A percentile compares a stretch with the other conserved stretches of the same genome.
Conservation (phyloP, 2,888 invertebrate species). For the Perizoma affinitatum region DNA sequence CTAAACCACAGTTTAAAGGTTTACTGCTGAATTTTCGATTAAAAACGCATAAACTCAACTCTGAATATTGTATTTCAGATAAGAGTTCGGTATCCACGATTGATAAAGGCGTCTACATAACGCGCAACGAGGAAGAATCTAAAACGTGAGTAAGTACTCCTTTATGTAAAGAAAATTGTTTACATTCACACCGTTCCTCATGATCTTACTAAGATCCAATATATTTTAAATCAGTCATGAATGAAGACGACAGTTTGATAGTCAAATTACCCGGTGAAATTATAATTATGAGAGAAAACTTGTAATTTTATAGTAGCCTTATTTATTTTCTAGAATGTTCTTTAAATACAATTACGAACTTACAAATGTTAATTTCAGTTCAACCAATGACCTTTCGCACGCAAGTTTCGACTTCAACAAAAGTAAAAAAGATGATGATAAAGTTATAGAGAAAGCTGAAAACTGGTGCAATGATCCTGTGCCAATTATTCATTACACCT, state of each 20-base stretch:
- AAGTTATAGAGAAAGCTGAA: slow-evolving; percentile 33
- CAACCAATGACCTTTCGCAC: slow-evolving; percentile 7
- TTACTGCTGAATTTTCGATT: slow-evolving; percentile 24
- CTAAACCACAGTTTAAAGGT: slow-evolving; percentile 10
- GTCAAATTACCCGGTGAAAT: slow-evolving; percentile 45
- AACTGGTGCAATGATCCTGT: slow-evolving; percentile 36
- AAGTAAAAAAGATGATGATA: slow-evolving; percentile 27
- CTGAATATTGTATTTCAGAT: slow-evolving; percentile 56
- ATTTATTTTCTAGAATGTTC: background rate
- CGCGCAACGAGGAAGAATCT: slow-evolving; percentile 53
- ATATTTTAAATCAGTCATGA: slow-evolving; percentile 55
- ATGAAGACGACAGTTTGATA: slow-evolving; percentile 65
- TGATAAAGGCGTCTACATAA: slow-evolving; percentile 60
- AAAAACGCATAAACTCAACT: slow-evolving; percentile 40
- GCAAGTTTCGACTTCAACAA: slow-evolving; percentile 4
- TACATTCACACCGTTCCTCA: slow-evolving; percentile 28
- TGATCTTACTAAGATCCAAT: slow-evolving; percentile 38
- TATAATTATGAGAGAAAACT: slow-evolving; percentile 46
- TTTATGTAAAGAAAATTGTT: slow-evolving; percentile 24
- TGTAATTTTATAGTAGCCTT: slow-evolving; percentile 46
- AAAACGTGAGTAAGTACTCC: slow-evolving; percentile 66
- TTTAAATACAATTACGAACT: background rate
- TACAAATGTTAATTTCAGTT: slow-evolving; percentile 10
- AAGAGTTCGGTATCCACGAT: slow-evolving; percentile 52
- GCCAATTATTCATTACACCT: slow-evolving; percentile 44